phyloP scores from a whole-genome alignment of 2,797 vertebrate genomes.

The Clarias laeviceps region DNA sequence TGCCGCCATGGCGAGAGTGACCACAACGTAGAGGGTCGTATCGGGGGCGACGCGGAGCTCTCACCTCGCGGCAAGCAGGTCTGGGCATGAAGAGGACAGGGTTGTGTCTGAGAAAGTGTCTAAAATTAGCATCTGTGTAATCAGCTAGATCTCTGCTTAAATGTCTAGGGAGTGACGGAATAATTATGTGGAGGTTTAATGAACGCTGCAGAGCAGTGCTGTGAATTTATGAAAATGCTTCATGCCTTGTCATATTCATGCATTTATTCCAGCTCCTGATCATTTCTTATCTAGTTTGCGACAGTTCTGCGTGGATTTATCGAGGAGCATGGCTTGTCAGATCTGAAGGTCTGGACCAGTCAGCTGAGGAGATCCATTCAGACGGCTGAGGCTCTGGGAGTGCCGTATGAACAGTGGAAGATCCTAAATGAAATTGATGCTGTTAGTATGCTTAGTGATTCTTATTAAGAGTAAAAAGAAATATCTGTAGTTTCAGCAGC shows the following conservation, averaged over 20 bases:
- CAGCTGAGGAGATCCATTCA: constrained; percentile 96
- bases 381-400: constrained; percentile 88
- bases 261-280: not conserved
- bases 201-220: not conserved
- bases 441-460: constrained; percentile 75
- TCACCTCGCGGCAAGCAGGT: constrained; percentile 88
- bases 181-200: not conserved
- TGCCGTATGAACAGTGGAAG: constrained; percentile 97
- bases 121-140: constrained; percentile 4
- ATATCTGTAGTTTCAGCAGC: not conserved
- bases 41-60: constrained; percentile 92
- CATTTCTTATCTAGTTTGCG: constrained; percentile 77
- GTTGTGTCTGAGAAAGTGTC: not conserved
- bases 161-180: not conserved
- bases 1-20: constrained; percentile 94
- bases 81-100: not conserved
- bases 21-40: constrained; percentile 85
- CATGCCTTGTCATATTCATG: not conserved
- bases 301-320: constrained; percentile 83
- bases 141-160: not conserved
- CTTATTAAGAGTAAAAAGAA: not conserved
- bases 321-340: constrained; percentile 85
- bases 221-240: not conserved
- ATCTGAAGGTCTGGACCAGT: constrained; percentile 97
- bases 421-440: constrained; percentile 97